These are phyloP conservation scores for Caenorhabditis latens DNA, from an alignment of 1,140 invertebrate genomes.

Conservation along the genomic window DNA sequence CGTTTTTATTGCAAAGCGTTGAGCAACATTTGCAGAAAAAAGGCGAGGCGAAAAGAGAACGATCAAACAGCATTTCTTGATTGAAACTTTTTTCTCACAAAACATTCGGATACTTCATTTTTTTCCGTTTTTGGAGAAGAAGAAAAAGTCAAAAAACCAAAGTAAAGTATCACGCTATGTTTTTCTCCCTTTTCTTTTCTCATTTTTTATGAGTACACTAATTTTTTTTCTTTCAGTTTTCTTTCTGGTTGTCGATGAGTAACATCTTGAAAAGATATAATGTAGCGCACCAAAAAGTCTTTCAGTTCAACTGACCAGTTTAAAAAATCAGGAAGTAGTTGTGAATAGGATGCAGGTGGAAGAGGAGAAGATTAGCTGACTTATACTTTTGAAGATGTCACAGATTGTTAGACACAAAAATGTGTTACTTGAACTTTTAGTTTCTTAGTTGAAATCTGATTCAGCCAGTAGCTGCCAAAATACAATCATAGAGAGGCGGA, in stretches of 20 bases:
- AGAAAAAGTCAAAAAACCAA: neutral
- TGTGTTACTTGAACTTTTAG: too few relatives aligned
- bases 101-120: constrained; percentile 7
- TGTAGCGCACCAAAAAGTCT: neutral
- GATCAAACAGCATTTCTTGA: constrained; percentile 9
- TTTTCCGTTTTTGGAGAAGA: neutral
- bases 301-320: neutral
- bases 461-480: too few relatives aligned
- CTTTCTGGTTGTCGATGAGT: neutral
- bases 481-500: too few relatives aligned
- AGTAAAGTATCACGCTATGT: neutral
- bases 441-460: too few relatives aligned
- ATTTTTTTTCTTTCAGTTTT: neutral
- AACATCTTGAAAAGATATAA: neutral
- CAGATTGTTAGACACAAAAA: neutral
- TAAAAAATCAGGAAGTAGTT: neutral
- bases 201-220: neutral
- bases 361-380: neutral
- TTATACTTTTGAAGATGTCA: neutral
- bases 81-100: neutral
- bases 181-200: neutral
- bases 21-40: constrained; percentile 6
- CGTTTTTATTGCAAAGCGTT: neutral
- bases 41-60: neutral
- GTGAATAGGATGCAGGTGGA: too few relatives aligned